Evolutionary conservation across 1,140 invertebrate species (phyloP).

Genomic region (Aricia agestis): DNA sequence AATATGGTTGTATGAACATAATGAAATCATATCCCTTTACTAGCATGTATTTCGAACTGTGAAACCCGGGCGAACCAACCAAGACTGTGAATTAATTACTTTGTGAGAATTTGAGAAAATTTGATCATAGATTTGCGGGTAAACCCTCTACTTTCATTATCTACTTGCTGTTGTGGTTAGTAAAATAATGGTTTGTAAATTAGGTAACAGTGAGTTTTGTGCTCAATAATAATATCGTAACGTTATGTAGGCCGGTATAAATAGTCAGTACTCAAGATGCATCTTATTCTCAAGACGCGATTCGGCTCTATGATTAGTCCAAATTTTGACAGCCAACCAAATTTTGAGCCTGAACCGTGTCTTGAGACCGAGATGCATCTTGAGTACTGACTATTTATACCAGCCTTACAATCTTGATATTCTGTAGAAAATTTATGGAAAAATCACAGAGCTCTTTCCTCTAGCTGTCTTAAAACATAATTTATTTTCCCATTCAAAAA

Average conservation of each 20-base stretch:
- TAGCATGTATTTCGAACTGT: slow-evolving; percentile 37
- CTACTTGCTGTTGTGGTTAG: not conserved
- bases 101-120: too few species aligned
- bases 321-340: too few species aligned
- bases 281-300: too few species aligned
- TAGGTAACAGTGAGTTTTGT: not conserved
- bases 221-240: not conserved
- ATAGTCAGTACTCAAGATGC: too few species aligned
- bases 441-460: not conserved
- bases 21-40: slow-evolving; percentile 70
- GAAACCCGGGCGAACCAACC: not conserved
- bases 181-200: not conserved
- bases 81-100: not conserved
- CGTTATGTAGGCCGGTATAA: too few species aligned
- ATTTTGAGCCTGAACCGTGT: too few species aligned
- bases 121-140: not conserved
- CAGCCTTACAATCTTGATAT: not conserved
- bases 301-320: too few species aligned
- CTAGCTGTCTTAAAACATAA: not conserved
- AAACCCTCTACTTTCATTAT: not conserved
- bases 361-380: too few species aligned
- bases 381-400: too few species aligned
- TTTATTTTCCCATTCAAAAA: slow-evolving; percentile 15
- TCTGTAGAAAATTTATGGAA: not conserved
- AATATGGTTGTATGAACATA: slow-evolving; percentile 22